Conservation (phyloP, 2,888 invertebrate genomes). For the Prosapia bicincta region DNA sequence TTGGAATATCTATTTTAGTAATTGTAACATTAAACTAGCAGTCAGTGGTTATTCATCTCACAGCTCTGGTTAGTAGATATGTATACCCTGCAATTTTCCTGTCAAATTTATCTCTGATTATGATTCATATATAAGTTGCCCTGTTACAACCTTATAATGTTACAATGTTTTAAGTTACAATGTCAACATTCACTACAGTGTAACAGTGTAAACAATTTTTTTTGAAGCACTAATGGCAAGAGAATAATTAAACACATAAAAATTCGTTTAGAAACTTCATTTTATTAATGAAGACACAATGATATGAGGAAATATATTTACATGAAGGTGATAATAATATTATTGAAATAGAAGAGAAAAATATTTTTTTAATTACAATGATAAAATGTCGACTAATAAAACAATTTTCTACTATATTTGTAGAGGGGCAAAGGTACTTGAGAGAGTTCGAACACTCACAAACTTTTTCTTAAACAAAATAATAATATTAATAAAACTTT, state of each 20-base stretch:
- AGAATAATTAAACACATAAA: constrained; percentile 39
- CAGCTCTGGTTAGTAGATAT: no score
- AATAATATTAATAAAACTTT: background rate
- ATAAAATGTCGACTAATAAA: constrained; percentile 28
- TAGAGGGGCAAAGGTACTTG: background rate
- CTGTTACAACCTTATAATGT: no score
- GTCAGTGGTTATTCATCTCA: no score
- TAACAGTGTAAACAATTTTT: no score
- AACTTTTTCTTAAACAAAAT: constrained; percentile 1
- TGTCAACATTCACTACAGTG: no score
- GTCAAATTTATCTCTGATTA: no score
- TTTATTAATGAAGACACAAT: constrained; percentile 33
- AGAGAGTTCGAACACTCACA: background rate
- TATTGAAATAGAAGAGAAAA: constrained; percentile 30
- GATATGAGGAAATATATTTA: constrained; percentile 31
- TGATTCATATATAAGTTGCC: no score
- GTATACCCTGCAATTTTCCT: no score
- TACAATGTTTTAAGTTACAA: no score
- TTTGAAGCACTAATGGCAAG: no score
- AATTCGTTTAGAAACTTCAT: constrained; percentile 30
- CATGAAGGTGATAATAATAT: constrained; percentile 30
- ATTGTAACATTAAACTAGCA: no score
- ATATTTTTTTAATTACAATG: constrained; percentile 28
- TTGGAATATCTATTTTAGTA: no score
- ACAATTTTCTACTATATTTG: constrained; percentile 26